A percentile compares a stretch with the other conserved stretches of the same genome.
Evolutionary conservation across 2,797 vertebrate species (phyloP).

Genomic region (Sebastes kiyomatsui): DNA sequence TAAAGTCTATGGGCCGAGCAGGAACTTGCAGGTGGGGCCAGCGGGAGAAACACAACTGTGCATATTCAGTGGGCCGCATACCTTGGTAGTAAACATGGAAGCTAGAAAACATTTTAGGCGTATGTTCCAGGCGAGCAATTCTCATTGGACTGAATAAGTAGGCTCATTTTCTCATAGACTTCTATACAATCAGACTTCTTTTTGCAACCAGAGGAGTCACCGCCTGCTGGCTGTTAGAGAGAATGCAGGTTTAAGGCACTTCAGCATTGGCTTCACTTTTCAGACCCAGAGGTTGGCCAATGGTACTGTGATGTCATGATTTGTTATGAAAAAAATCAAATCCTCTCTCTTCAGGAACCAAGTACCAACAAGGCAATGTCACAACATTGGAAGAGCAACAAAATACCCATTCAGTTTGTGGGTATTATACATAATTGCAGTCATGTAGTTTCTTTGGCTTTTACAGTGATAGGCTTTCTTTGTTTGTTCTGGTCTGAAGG

Average conservation of each 20-base stretch:
- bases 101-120: too few species aligned
- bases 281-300: fast-evolving
- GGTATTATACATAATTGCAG: not conserved
- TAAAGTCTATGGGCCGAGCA: too few species aligned
- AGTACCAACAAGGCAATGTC: not conserved
- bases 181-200: too few species aligned
- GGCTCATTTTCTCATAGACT: too few species aligned
- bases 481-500: constrained; percentile 5
- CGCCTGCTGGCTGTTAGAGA: too few species aligned
- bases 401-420: not conserved
- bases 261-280: too few species aligned
- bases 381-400: not conserved
- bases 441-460: not conserved
- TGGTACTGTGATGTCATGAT: not conserved
- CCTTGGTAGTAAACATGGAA: fast-evolving
- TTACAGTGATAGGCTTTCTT: constrained; percentile 16
- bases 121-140: not conserved
- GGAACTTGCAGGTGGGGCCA: too few species aligned
- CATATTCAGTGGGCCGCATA: too few species aligned
- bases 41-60: too few species aligned
- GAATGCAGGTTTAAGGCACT: too few species aligned
- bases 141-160: not conserved
- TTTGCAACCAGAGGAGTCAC: too few species aligned
- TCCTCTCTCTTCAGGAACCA: not conserved
- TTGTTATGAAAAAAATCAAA: not conserved